Percentiles rank a stretch among this genome's conserved stretches.
Conservation (phyloP, 2,113 vertebrate species). For the Laterallus jamaicensis region DNA sequence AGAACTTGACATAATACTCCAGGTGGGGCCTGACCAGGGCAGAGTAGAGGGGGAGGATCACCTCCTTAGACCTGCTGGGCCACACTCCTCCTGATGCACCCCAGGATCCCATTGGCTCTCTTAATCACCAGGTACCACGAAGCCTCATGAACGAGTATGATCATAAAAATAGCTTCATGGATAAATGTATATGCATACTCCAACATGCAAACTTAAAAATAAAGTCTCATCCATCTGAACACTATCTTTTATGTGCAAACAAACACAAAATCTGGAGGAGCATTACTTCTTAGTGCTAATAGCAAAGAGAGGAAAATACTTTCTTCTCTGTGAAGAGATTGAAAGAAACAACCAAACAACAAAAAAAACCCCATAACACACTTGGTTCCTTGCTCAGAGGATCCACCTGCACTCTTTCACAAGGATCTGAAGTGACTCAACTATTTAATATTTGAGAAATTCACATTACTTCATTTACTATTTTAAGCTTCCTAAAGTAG, state of each 20-base stretch:
- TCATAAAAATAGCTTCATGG: not conserved
- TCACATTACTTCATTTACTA: not conserved
- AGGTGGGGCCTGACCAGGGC: too few species aligned
- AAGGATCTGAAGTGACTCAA: not conserved
- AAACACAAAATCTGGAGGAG: not conserved
- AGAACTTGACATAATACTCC: too few species aligned
- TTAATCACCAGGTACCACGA: not conserved
- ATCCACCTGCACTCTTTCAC: not conserved
- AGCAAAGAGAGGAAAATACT: not conserved
- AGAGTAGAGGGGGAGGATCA: too few species aligned
- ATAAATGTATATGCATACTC: not conserved
- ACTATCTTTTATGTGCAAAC: not conserved
- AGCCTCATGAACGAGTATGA: not conserved
- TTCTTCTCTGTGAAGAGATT: not conserved
- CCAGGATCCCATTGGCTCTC: too few species aligned
- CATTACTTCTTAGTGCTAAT: not conserved
- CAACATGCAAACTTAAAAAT: not conserved
- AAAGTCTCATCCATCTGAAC: not conserved
- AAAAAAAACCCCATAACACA: not conserved
- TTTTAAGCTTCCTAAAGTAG: not conserved
- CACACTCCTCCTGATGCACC: too few species aligned
- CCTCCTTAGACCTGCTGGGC: too few species aligned
- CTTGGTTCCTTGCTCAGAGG: not conserved
- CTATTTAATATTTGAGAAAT: not conserved
- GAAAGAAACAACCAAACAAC: not conserved